These are phyloP conservation scores for Sarotherodon lohbergeri DNA, from an alignment of 2,113 vertebrate species.

Conservation along the genomic window DNA sequence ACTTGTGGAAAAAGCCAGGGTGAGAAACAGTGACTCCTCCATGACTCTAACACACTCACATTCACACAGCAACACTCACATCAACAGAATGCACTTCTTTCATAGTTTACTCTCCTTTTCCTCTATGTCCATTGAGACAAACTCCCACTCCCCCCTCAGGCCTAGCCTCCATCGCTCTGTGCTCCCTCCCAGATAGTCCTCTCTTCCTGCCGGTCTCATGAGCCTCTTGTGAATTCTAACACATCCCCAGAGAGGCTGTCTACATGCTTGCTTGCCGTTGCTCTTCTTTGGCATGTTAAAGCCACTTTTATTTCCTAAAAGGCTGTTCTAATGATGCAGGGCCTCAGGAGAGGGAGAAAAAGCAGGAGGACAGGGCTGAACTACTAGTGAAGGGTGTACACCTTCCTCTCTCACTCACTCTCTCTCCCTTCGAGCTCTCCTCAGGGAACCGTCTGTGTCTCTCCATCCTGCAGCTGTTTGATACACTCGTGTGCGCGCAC, in stretches of 20 bases:
- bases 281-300: constrained; percentile 54
- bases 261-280: constrained; percentile 20
- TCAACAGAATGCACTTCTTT: not conserved
- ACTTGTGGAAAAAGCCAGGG: constrained; percentile 66
- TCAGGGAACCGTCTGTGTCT: constrained; percentile 24
- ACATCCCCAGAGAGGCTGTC: constrained; percentile 43
- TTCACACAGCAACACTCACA: constrained; percentile 2
- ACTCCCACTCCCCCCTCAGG: constrained; percentile 34
- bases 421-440: constrained; percentile 2
- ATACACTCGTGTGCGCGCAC: constrained; percentile 5
- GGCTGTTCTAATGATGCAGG: constrained; percentile 45
- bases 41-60: not conserved
- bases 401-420: constrained; percentile 17
- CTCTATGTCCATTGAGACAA: constrained; percentile 27
- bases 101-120: constrained; percentile 10
- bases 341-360: constrained; percentile 50
- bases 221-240: constrained; percentile 55
- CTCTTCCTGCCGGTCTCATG: constrained; percentile 40
- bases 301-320: constrained; percentile 61
- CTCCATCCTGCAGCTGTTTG: constrained; percentile 42
- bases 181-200: constrained; percentile 28
- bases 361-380: constrained; percentile 33
- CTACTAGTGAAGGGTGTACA: constrained; percentile 13
- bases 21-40: constrained; percentile 54
- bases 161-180: constrained; percentile 29